These are phyloP conservation scores for Neotoma lepida DNA, from an alignment of 2,113 vertebrate species.

Conservation along the genomic window DNA sequence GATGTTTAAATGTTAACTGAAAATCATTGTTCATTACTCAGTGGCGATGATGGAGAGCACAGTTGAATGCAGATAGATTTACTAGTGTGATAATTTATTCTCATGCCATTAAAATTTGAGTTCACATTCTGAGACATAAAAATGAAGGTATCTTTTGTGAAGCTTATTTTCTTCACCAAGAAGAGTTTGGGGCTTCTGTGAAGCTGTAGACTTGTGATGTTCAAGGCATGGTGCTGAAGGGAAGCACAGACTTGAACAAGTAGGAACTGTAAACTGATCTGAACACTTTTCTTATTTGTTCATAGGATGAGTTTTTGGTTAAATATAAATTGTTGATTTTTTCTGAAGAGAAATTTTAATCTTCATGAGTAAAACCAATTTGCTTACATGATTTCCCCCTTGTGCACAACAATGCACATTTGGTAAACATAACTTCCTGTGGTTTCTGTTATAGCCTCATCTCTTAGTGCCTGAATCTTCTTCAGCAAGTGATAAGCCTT, in stretches of 20 bases:
- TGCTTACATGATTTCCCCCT: neutral
- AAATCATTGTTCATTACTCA: neutral
- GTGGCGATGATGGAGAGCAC: neutral
- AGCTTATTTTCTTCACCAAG: neutral
- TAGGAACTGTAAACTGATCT: neutral
- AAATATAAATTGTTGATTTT: neutral
- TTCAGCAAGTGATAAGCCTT: neutral
- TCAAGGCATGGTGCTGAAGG: neutral
- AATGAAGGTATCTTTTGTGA: neutral
- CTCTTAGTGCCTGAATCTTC: neutral
- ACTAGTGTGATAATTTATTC: neutral
- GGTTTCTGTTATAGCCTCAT: neutral
- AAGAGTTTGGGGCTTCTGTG: neutral
- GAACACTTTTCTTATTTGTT: slow-evolving; percentile 1
- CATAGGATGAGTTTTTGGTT: neutral
- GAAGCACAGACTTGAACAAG: neutral
- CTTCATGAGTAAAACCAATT: neutral
- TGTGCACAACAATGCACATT: too few relatives aligned
- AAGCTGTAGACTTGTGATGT: neutral
- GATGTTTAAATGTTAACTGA: neutral
- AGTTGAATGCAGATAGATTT: neutral
- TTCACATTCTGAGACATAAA: neutral
- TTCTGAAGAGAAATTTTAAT: slow-evolving; percentile 7
- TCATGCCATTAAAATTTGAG: neutral
- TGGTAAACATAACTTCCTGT: neutral